Conservation (phyloP, 2,888 invertebrate genomes). For the Eurois occulta region DNA sequence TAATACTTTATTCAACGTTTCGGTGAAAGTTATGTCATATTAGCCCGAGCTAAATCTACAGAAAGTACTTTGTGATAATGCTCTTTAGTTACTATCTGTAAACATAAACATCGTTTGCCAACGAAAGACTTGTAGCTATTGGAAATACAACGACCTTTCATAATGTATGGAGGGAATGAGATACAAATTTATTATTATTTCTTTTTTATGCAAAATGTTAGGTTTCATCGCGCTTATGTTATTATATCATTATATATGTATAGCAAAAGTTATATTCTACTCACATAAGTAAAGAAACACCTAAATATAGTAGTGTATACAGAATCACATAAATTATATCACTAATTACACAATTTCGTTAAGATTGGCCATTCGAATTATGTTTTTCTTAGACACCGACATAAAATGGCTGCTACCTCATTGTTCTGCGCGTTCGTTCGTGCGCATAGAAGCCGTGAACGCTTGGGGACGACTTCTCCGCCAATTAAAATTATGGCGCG, state of each 20-base stretch:
- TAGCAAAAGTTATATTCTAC: conserved; percentile 86
- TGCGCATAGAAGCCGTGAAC: conserved; percentile 91
- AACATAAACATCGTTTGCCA: conserved; percentile 78
- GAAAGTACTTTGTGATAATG: conserved; percentile 78
- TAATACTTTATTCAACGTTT: conserved; percentile 77
- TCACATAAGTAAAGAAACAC: conserved; percentile 88
- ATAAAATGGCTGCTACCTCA: conserved; percentile 91
- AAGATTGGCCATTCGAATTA: conserved; percentile 91
- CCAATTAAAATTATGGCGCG: conserved; percentile 91
- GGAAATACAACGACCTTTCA: conserved; percentile 79
- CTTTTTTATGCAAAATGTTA: conserved; percentile 81
- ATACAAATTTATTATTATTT: conserved; percentile 82
- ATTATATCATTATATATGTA: conserved; percentile 79
- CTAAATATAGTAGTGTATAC: conserved; percentile 87
- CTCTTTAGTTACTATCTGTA: conserved; percentile 75
- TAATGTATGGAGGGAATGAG: conserved; percentile 79
- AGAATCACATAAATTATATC: conserved; percentile 90
- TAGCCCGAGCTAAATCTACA: conserved; percentile 79
- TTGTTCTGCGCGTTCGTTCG: conserved; percentile 91
- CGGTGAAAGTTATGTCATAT: conserved; percentile 90
- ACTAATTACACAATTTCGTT: conserved; percentile 90
- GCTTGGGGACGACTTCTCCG: conserved; percentile 90
- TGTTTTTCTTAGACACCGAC: conserved; percentile 91
- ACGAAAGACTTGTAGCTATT: conserved; percentile 75
- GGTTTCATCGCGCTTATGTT: conserved; percentile 85